A percentile compares a stretch with the other conserved stretches of the same genome.
Evolutionary conservation across 2,888 invertebrate species (phyloP).

Genomic region (Brachyptera risi): DNA sequence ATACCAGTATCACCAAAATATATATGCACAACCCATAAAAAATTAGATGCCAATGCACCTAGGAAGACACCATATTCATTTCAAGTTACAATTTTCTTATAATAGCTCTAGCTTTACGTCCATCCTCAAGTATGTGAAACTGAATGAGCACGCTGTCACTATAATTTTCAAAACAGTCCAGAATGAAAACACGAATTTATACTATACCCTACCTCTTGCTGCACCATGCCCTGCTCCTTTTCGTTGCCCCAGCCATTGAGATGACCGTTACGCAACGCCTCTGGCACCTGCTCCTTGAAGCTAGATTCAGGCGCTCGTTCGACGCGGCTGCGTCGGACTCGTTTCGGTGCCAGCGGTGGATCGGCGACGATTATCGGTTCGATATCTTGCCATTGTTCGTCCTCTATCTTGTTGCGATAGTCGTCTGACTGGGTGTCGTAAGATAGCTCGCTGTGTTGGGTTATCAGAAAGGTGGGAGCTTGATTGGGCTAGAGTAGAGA

Average conservation of each 20-base stretch:
- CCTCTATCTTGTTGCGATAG: not conserved
- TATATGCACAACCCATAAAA: no score
- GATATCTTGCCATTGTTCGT: conserved; percentile 34
- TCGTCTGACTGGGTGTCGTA: conserved; percentile 15
- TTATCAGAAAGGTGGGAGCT: conserved; percentile 10
- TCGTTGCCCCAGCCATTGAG: conserved; percentile 27
- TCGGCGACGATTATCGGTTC: conserved; percentile 50
- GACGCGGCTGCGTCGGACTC: conserved; percentile 41
- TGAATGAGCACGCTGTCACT: no score
- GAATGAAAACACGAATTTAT: no score
- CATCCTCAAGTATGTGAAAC: no score
- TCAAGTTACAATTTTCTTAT: no score
- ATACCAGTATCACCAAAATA: no score
- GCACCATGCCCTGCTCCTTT: conserved; percentile 26
- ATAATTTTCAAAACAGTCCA: no score
- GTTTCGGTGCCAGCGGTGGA: conserved; percentile 42
- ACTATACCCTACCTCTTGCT: conserved; percentile 18
- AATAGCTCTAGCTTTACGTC: no score
- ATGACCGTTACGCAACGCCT: conserved; percentile 26
- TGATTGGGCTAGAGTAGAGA: not conserved
- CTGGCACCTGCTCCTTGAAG: conserved; percentile 4
- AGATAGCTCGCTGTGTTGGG: conserved; percentile 10
- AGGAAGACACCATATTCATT: no score
- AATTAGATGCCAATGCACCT: no score
- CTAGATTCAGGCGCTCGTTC: conserved; percentile 7